Conservation (phyloP, 2,113 vertebrate genomes). For the Platichthys flesus region DNA sequence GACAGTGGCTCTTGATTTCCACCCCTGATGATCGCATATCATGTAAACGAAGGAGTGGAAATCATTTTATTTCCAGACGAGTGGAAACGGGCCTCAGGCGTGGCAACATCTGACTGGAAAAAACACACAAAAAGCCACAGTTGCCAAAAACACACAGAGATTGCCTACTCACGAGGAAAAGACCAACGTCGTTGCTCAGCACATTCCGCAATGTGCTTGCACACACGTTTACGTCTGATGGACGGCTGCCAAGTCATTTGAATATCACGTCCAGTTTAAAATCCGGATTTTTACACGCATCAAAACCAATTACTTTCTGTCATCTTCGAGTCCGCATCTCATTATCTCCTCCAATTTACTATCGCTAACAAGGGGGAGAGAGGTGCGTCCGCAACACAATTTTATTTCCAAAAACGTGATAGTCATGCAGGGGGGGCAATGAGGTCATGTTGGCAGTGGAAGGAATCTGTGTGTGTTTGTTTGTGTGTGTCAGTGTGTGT, state of each 20-base stretch:
- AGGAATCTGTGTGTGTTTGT: not conserved
- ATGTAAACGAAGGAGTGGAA: conserved; percentile 34
- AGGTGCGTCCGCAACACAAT: not conserved
- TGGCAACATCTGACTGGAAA: conserved; percentile 32
- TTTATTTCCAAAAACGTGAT: conserved; percentile 42
- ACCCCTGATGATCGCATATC: conserved; percentile 24
- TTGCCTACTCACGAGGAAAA: conserved; percentile 63
- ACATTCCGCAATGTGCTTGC: conserved; percentile 58
- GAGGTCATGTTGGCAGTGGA: conserved; percentile 40
- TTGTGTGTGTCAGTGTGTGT: conserved; percentile 16
- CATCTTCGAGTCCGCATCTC: conserved; percentile 41
- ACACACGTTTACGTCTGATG: conserved; percentile 26
- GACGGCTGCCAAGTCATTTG: conserved; percentile 55
- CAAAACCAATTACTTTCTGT: conserved; percentile 41
- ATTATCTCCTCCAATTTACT: conserved; percentile 47
- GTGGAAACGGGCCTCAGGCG: conserved; percentile 41
- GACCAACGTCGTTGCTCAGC: conserved; percentile 59
- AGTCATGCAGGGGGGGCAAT: conserved; percentile 28
- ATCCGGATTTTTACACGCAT: conserved; percentile 54
- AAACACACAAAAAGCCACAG: conserved; percentile 16
- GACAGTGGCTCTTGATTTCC: conserved; percentile 44
- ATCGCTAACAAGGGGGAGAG: conserved; percentile 26
- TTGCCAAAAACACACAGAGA: conserved; percentile 52
- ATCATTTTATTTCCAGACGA: conserved; percentile 42
- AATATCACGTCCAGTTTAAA: conserved; percentile 61